Evolutionary conservation across 2,113 vertebrate genomes (phyloP).

Genomic region (Rhineura floridana): DNA sequence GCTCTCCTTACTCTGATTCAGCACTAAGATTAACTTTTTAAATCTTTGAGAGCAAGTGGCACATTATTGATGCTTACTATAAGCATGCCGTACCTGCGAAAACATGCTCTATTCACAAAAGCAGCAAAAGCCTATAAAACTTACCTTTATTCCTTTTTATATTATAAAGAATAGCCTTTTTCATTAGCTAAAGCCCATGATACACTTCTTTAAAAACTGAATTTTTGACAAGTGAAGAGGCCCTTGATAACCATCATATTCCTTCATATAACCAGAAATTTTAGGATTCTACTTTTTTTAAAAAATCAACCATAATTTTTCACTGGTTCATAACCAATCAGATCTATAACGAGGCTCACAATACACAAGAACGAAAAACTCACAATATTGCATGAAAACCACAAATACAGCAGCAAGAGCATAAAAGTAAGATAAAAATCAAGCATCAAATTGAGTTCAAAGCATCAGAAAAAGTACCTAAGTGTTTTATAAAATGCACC

Average conservation of each 20-base stretch:
- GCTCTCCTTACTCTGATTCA: not conserved
- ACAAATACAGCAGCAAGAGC: not conserved
- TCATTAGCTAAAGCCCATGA: not conserved
- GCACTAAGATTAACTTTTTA: not conserved
- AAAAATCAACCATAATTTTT: not conserved
- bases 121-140: not conserved
- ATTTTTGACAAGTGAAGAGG: slow-evolving; percentile 27
- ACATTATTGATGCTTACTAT: not conserved
- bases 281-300: not conserved
- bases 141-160: too few species aligned
- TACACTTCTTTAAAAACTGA: fast-evolving
- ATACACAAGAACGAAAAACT: not conserved
- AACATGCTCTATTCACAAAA: not conserved
- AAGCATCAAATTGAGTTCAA: not conserved
- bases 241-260: slow-evolving; percentile 41
- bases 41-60: not conserved
- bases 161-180: not conserved
- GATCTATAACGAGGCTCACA: too few species aligned
- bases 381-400: not conserved
- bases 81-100: not conserved
- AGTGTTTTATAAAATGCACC: not conserved
- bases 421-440: not conserved
- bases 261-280: slow-evolving; percentile 16
- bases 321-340: too few species aligned
- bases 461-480: not conserved